These are phyloP conservation scores for Drosophila anomelani DNA, from an alignment of 2,888 invertebrate genomes.

Conservation along the genomic window DNA sequence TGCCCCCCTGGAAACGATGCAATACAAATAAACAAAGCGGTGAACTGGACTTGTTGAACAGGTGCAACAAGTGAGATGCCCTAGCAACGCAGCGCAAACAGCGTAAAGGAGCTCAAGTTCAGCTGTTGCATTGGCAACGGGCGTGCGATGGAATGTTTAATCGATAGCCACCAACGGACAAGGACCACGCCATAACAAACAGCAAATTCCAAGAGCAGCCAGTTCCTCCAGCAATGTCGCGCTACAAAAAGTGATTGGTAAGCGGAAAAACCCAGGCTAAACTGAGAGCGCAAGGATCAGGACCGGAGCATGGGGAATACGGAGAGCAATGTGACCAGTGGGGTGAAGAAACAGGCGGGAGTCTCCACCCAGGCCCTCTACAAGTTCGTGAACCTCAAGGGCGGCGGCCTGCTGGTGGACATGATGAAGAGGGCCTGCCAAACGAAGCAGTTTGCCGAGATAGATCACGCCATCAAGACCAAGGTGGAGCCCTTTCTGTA, in stretches of 20 bases:
- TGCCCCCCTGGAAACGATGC: neutral
- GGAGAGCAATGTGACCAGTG: constrained; percentile 95
- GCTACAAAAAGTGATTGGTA: constrained; percentile 53
- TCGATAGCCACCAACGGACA: constrained; percentile 57
- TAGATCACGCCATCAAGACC: constrained; percentile 96
- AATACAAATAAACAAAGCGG: neutral
- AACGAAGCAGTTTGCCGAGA: constrained; percentile 95
- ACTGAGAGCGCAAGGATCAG: constrained; percentile 7
- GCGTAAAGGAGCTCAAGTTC: constrained; percentile 67
- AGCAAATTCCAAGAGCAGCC: constrained; percentile 36
- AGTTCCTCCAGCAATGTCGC: constrained; percentile 56
- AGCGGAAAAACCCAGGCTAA: constrained; percentile 6
- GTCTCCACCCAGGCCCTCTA: constrained; percentile 93
- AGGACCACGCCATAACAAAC: constrained; percentile 33
- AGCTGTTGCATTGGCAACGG: constrained; percentile 76
- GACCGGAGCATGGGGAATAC: constrained; percentile 89
- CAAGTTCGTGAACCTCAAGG: constrained; percentile 95
- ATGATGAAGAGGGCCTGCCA: constrained; percentile 96
- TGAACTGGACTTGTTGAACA: constrained; percentile 31
- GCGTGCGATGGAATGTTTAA: constrained; percentile 61
- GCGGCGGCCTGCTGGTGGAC: constrained; percentile 96
- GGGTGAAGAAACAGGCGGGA: constrained; percentile 97
- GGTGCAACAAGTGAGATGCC: constrained; percentile 64
- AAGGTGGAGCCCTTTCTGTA: constrained; percentile 97
- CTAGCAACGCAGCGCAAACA: constrained; percentile 67